Percentiles rank a stretch among this genome's conserved stretches.
These are phyloP conservation scores for Theocolax elegans DNA, from an alignment of 1,140 invertebrate species.

Conservation along the genomic window DNA sequence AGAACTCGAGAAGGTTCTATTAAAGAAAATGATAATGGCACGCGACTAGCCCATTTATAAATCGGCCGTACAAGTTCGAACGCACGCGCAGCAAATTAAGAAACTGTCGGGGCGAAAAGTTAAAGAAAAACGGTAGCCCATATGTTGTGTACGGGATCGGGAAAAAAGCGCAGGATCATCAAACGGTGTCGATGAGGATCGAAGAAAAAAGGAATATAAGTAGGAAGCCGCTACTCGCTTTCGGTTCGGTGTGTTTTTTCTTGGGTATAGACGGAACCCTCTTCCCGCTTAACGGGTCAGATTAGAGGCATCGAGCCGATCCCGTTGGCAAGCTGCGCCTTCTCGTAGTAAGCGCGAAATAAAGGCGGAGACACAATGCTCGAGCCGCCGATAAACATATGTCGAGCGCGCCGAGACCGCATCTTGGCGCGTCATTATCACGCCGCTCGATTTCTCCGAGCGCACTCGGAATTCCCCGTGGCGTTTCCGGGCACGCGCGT, in stretches of 20 bases:
- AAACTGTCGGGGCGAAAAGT: too few relatives aligned
- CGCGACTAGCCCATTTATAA: not conserved
- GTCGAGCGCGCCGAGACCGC: constrained; percentile 51
- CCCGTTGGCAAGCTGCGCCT: constrained; percentile 20
- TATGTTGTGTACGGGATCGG: not conserved
- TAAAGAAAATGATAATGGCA: not conserved
- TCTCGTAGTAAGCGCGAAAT: not conserved
- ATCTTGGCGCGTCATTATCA: constrained; percentile 61
- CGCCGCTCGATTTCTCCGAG: constrained; percentile 22
- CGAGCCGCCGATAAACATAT: constrained; percentile 51
- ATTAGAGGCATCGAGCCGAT: constrained; percentile 1
- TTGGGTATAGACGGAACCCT: not conserved
- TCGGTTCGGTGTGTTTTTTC: not conserved
- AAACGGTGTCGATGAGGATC: constrained; percentile 18
- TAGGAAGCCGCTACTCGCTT: constrained; percentile 3
- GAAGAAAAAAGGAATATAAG: not conserved
- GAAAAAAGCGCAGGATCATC: not conserved
- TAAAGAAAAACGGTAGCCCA: not conserved
- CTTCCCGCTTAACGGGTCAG: not conserved
- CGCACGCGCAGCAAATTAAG: not conserved
- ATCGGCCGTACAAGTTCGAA: not conserved
- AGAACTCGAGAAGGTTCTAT: too few relatives aligned
- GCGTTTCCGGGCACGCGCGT: constrained; percentile 43
- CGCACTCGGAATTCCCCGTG: not conserved
- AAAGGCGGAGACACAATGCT: not conserved